Evolutionary conservation across 2,797 vertebrate genomes (phyloP).

Genomic region (Pampus argenteus): DNA sequence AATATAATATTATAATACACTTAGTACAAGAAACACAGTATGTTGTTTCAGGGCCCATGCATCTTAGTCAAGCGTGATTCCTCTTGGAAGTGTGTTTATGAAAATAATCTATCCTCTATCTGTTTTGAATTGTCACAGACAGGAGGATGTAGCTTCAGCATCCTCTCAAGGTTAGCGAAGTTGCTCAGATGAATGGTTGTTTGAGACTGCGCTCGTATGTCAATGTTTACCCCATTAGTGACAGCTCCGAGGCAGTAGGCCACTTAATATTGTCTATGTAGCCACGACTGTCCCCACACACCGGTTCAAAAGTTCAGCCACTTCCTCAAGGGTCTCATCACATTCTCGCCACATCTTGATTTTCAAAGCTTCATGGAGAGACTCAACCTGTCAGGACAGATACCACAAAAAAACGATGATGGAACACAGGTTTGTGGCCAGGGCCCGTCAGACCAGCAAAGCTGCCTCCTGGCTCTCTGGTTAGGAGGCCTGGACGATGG

Average conservation of each 20-base stretch:
- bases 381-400: slow-evolving; percentile 89
- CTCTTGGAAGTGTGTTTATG: slow-evolving; percentile 73
- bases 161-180: slow-evolving; percentile 77
- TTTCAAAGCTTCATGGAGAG: slow-evolving; percentile 88
- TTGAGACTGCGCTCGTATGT: slow-evolving; percentile 79
- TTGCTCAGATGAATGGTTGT: slow-evolving; percentile 77
- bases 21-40: slow-evolving; percentile 39
- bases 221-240: slow-evolving; percentile 86
- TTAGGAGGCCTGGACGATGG: slow-evolving; percentile 88
- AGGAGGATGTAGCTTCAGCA: slow-evolving; percentile 66
- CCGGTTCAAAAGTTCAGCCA: slow-evolving; percentile 93
- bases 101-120: slow-evolving; percentile 76
- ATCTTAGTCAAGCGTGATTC: slow-evolving; percentile 73
- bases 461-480: slow-evolving; percentile 78
- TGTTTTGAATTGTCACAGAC: slow-evolving; percentile 74
- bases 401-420: slow-evolving; percentile 88
- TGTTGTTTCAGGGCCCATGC: slow-evolving; percentile 56
- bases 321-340: slow-evolving; percentile 91
- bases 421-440: slow-evolving; percentile 87
- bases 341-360: slow-evolving; percentile 91
- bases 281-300: slow-evolving; percentile 74
- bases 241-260: slow-evolving; percentile 80
- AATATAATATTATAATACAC: slow-evolving; percentile 64
- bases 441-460: slow-evolving; percentile 63
- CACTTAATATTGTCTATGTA: slow-evolving; percentile 80